Evolutionary conservation across 2,797 vertebrate species (phyloP).

Genomic region (Sebastes diaconus): DNA sequence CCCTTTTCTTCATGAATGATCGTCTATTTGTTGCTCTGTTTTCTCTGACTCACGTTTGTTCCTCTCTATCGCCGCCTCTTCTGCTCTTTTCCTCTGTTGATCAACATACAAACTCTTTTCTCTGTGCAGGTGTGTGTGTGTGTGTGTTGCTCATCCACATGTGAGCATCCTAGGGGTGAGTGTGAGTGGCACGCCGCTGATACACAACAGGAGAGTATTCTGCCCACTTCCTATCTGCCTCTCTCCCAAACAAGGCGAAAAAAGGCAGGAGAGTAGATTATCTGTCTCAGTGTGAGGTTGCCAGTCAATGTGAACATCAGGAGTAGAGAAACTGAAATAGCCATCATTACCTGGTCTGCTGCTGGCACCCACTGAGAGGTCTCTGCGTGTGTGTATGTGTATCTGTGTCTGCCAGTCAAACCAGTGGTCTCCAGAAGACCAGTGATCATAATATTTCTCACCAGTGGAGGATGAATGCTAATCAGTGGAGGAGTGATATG

Average conservation of each 20-base stretch:
- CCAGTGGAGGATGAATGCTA: neutral
- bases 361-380: slow-evolving; percentile 50
- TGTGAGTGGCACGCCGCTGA: slow-evolving; percentile 55
- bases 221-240: slow-evolving; percentile 65
- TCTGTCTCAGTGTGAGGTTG: slow-evolving; percentile 73
- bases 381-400: neutral
- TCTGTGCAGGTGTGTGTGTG: slow-evolving; percentile 59
- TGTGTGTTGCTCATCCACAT: slow-evolving; percentile 27
- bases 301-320: slow-evolving; percentile 51
- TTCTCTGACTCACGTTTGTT: slow-evolving; percentile 9
- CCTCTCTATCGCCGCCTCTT: neutral
- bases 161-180: slow-evolving; percentile 32
- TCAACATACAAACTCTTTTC: slow-evolving; percentile 23
- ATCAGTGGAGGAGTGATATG: slow-evolving; percentile 21
- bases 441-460: slow-evolving; percentile 47
- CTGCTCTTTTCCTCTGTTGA: slow-evolving; percentile 11
- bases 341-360: slow-evolving; percentile 68
- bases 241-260: slow-evolving; percentile 58
- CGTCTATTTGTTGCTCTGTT: neutral
- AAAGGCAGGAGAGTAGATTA: slow-evolving; percentile 54
- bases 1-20: neutral
- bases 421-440: slow-evolving; percentile 13
- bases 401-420: slow-evolving; percentile 16
- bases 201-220: slow-evolving; percentile 65
- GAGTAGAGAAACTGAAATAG: slow-evolving; percentile 59